These are phyloP conservation scores for Paradisaea rubra DNA, from an alignment of 2,113 vertebrate species.

Conservation along the genomic window DNA sequence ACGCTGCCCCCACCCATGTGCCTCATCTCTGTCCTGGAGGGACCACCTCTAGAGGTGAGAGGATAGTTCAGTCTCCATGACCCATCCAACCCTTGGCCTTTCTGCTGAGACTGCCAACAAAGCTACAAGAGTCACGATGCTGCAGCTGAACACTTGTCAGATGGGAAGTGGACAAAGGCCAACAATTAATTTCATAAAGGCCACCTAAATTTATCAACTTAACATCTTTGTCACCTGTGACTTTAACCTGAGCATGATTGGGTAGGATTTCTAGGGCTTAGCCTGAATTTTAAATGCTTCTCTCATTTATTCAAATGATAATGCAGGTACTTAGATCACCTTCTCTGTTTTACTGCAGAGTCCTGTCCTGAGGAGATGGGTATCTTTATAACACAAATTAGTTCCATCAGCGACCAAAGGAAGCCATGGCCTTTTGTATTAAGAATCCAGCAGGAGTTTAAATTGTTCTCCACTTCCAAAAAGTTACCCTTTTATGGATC, in stretches of 20 bases:
- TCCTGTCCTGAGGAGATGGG: not conserved
- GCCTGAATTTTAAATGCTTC: not conserved
- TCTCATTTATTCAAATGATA: not conserved
- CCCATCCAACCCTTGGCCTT: constrained; percentile 61
- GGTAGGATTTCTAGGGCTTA: not conserved
- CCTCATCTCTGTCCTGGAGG: constrained; percentile 73
- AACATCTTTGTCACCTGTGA: not conserved
- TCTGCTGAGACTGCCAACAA: constrained; percentile 63
- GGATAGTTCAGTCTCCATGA: constrained; percentile 66
- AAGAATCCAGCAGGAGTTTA: not conserved
- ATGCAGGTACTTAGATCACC: not conserved
- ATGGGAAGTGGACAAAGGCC: not conserved
- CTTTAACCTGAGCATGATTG: not conserved
- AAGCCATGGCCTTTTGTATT: not conserved
- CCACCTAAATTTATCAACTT: not conserved
- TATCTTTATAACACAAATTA: not conserved
- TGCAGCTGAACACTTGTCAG: not conserved
- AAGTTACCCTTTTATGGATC: not conserved
- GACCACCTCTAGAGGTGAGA: constrained; percentile 74
- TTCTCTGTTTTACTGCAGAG: not conserved
- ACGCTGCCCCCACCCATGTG: constrained; percentile 68
- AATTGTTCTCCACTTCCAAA: not conserved
- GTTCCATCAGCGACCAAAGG: not conserved
- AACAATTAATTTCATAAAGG: not conserved
- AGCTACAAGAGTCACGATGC: not conserved